phyloP scores from a whole-genome alignment of 2,113 vertebrate genomes.

The Oreochromis tanganicae region DNA sequence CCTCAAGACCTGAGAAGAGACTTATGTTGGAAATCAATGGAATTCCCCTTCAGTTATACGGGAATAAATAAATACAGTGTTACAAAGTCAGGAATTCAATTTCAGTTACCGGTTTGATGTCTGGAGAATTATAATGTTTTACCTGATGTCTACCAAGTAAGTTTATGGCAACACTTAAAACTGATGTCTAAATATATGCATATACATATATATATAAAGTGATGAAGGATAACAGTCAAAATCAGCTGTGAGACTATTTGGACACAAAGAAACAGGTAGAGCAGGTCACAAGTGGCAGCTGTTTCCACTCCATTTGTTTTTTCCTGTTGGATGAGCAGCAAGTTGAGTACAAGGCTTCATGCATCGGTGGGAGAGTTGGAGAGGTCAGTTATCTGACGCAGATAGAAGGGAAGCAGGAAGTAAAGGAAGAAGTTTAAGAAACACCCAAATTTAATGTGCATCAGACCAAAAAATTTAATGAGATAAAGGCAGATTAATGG shows the following conservation, averaged over 20 bases:
- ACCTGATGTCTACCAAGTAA: neutral
- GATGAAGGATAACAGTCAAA: neutral
- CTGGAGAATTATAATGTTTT: neutral
- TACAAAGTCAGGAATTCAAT: neutral
- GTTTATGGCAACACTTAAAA: neutral
- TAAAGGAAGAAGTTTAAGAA: neutral
- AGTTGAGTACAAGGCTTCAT: neutral
- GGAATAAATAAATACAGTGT: neutral
- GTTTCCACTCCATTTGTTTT: constrained; percentile 47
- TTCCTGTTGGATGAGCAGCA: constrained; percentile 46
- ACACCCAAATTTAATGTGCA: neutral
- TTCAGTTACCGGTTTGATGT: neutral
- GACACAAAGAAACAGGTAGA: constrained; percentile 10
- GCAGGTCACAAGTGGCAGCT: neutral
- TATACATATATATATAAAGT: neutral
- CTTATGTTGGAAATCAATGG: neutral
- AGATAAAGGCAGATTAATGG: neutral
- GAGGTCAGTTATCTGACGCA: constrained; percentile 37
- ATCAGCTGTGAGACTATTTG: neutral
- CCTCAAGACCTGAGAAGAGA: accelerated
- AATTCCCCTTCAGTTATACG: neutral
- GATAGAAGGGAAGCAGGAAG: constrained; percentile 22
- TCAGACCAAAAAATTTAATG: neutral
- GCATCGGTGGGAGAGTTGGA: neutral
- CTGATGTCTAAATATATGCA: neutral